Base-by-base conservation (phyloP, 2,888 invertebrate species). In the Drosophila nigricruria region DNA sequence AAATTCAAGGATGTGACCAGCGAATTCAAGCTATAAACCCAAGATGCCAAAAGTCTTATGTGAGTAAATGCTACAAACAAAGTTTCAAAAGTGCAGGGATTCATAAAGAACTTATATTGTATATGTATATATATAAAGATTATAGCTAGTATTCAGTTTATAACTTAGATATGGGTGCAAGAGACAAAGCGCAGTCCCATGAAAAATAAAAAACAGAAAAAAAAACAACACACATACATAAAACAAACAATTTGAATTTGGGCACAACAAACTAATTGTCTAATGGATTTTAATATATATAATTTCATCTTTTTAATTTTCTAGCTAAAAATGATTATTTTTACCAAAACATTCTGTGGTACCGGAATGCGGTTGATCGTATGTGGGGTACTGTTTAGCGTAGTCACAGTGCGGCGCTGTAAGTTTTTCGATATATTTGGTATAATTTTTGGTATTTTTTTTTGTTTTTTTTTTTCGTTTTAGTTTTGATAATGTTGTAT, bases 321-420 rank as follows among this genome's bases (percentile, higher is more conserved):
- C 79, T 73, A 79, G 82, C 81, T 84, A 85, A 77, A 78, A 81
- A 85, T 77, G 77, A 83, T 81, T 88, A 79, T 89, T 91, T 91
- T 92, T 92, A 92, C 92, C 92, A 92, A 93, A 92, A 92, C 93
- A 92, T 92, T 92, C 91, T 93, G 93, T 91, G 93, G 92, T 89
- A 92, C 93, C 92, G 93, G 92, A 92, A 93, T 93, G 92, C 93
- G 92, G 92, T 93, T 93, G 93, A 92, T 92, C 93, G 93, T 92
- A 93, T 93, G 93, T 93, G 93, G 92, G 92, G 88, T 91, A 93
- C 92, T 92, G 92, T 93, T 93, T 92, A 92, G 92, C 92, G 92
- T 93, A 92, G 92, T 91, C 93, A 92, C 93, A 91, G 92, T 92
- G 92, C 92, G 93, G 92, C 93, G 93, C 92, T 92, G 92, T 92